A percentile compares a stretch with the other conserved stretches of the same genome.
These are phyloP conservation scores for Scaptodrosophila lebanonensis DNA, from an alignment of 1,140 invertebrate genomes.

Conservation along the genomic window DNA sequence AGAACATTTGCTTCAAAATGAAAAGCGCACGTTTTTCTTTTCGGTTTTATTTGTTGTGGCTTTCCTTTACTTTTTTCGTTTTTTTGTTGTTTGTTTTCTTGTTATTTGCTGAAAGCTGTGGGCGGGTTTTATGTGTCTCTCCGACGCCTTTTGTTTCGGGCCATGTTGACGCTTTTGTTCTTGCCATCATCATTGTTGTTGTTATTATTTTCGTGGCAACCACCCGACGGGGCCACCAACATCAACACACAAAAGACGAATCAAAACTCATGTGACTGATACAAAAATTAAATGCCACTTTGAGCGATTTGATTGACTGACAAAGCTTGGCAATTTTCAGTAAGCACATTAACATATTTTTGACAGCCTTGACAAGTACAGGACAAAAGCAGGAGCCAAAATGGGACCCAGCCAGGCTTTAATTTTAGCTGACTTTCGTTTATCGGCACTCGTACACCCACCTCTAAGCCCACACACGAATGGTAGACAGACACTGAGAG, in stretches of 20 bases:
- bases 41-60: conserved; percentile 7
- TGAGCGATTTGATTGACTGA: conserved; percentile 60
- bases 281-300: conserved; percentile 67
- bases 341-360: no score
- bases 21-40: conserved; percentile 27
- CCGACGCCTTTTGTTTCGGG: conserved; percentile 46
- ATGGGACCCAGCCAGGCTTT: no score
- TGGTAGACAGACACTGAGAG: no score
- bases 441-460: no score
- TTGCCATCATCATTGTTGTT: conserved; percentile 31
- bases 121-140: no score
- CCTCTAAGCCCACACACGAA: no score
- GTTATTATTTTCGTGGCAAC: conserved; percentile 18
- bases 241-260: no score
- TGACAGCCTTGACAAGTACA: no score
- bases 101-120: conserved; percentile 44
- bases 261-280: conserved; percentile 27
- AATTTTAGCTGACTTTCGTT: no score
- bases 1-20: conserved; percentile 48
- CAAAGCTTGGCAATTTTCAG: conserved; percentile 43
- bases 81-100: conserved; percentile 21
- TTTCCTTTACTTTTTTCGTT: conserved; percentile 9
- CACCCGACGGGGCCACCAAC: conserved; percentile 1
- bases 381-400: no score
- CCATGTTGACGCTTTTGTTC: conserved; percentile 36